Percentiles rank a stretch among this genome's conserved stretches.
Conservation (phyloP, 2,888 invertebrate genomes). For the Autographa pulchrina region DNA sequence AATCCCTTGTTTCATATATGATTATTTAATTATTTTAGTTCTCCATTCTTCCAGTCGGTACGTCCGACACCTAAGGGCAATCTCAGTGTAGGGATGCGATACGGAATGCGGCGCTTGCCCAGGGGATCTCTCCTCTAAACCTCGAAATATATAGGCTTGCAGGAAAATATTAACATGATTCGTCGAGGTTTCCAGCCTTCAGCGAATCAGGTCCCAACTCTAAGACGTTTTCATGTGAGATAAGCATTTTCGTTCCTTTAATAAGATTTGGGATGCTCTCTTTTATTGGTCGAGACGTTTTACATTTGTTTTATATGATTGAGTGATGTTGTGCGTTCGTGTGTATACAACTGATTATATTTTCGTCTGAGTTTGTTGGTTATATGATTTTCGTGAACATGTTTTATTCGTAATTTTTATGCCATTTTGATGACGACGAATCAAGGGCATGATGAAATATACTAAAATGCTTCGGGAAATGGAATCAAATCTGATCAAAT, state of each 20-base stretch:
- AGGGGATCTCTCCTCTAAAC: constrained; percentile 67
- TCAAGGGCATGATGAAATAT: too few species aligned
- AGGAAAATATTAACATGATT: constrained; percentile 72
- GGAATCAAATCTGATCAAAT: too few species aligned
- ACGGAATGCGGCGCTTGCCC: constrained; percentile 68
- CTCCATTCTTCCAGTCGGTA: constrained; percentile 33
- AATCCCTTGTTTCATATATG: too few species aligned
- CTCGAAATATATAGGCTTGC: constrained; percentile 65
- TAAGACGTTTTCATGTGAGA: constrained; percentile 45
- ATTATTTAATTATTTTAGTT: neutral
- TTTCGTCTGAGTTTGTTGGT: neutral
- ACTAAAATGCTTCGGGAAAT: too few species aligned
- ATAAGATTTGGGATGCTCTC: constrained; percentile 43
- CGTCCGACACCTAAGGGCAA: constrained; percentile 66
- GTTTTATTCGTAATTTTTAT: neutral
- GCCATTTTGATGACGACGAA: too few species aligned
- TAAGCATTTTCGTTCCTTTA: constrained; percentile 53
- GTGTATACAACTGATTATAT: neutral
- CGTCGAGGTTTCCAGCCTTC: constrained; percentile 54
- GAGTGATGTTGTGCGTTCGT: neutral
- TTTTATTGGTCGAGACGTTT: constrained; percentile 24
- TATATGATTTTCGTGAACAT: neutral
- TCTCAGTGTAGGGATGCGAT: constrained; percentile 76
- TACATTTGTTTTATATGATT: neutral
- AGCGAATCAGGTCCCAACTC: constrained; percentile 58